A percentile compares a stretch with the other conserved stretches of the same genome.
These are phyloP conservation scores for Tupiocoris notatus DNA, from an alignment of 2,888 invertebrate genomes.

Conservation along the genomic window DNA sequence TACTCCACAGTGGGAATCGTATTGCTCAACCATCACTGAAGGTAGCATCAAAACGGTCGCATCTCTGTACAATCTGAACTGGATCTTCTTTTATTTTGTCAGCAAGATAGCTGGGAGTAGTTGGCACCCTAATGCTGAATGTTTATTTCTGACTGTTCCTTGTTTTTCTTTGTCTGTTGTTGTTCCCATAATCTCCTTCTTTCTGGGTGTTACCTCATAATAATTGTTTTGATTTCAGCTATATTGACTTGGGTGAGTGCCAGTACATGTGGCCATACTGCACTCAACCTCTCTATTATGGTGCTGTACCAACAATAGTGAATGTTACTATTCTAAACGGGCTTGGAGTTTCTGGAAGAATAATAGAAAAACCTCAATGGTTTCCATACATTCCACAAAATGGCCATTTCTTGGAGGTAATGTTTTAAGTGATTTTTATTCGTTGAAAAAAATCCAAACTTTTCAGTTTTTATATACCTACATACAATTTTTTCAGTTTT, in stretches of 20 bases:
- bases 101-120: no score
- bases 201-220: no score
- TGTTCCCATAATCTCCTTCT: no score
- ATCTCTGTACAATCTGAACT: no score
- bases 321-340: slow-evolving; percentile 95
- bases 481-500: no score
- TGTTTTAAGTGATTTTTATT: neutral
- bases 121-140: no score
- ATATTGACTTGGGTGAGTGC: slow-evolving; percentile 90
- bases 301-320: slow-evolving; percentile 81
- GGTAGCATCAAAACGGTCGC: no score
- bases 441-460: no score
- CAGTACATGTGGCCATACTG: slow-evolving; percentile 99
- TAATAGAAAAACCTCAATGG: slow-evolving; percentile 74
- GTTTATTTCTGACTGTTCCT: neutral
- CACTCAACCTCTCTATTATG: slow-evolving; percentile 88
- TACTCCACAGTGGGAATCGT: no score
- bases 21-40: no score
- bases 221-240: slow-evolving; percentile 68
- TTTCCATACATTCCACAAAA: slow-evolving; percentile 81
- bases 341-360: slow-evolving; percentile 81
- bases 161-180: neutral
- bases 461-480: no score
- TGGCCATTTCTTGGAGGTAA: slow-evolving; percentile 74
- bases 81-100: no score